Evolutionary conservation across 1,140 invertebrate genomes (phyloP), one percentile per base, ranked within the genome.

Genomic region (Drosophila punjabiensis): DNA sequence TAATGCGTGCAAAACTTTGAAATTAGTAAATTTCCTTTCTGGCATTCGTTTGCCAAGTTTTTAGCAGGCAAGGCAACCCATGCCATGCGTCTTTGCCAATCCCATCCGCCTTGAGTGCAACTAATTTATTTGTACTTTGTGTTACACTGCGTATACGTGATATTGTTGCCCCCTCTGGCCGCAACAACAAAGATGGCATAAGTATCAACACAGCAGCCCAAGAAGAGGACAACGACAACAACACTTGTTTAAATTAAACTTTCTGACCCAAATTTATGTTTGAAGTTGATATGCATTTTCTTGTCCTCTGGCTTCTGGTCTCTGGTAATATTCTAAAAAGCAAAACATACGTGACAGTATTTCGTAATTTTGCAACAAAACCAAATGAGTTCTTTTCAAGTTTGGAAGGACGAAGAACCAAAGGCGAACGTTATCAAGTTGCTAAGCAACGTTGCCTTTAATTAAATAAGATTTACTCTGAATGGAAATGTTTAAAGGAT

Each of bases 71-170:
- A 18, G 30, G 30, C 30, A 28, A 24, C 37, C 47, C 30, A 28
- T 20, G 10, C 56, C 37, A 24, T 35, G 33, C 18, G 64, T 67
- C 59, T 65, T 50, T 37, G 56, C 74, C 75, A 58, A 59, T 76
- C 43, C 53, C 63, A 68, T 68, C 56, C 60, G 47, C 41, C 74
- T 43, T 79, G 82, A 89, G 70, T 89, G 85, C 85, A 89, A 90
- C 86, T 85, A 90, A 89, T 89, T 89, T 90, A 89, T 89, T 89
- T 90, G 86, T 90, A 80, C 81, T 89, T 89, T 89, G 81, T 76
- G 59, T 82, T 82, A 77, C 79, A 82, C 76, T 87, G 83, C 83
- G 83, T 82, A 87, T 86, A 82, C 83, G 83, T 86, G 83, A 75
- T 86, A 45, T 67, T 71, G 76, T 58, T 53, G 59, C 32, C 58